Conservation (phyloP, 1,140 invertebrate genomes). For the Euura saliciscinereae region DNA sequence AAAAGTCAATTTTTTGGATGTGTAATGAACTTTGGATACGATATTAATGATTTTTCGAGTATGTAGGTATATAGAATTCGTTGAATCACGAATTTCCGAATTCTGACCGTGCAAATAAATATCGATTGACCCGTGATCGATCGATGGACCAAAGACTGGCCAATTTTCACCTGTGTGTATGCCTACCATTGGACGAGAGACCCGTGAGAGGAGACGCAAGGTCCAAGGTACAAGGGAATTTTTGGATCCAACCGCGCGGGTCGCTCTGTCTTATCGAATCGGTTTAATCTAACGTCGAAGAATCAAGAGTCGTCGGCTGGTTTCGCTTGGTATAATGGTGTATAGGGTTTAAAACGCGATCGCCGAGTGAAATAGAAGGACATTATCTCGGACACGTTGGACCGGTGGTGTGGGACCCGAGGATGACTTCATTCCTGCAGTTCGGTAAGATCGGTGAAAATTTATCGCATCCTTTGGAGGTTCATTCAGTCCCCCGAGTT, state of each 20-base stretch:
- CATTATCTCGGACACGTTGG: background rate
- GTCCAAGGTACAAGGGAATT: background rate
- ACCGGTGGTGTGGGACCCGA: background rate
- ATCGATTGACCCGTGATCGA: no score
- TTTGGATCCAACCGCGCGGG: background rate
- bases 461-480: slow-evolving; percentile 2
- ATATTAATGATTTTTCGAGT: no score
- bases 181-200: no score
- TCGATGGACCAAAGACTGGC: no score
- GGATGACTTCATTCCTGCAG: background rate
- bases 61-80: no score
- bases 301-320: background rate
- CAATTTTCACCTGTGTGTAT: no score
- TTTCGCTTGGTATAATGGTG: background rate
- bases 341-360: background rate
- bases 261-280: background rate
- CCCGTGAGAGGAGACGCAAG: no score
- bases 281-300: background rate
- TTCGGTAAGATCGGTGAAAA: background rate
- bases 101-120: no score
- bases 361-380: background rate
- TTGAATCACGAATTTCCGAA: no score
- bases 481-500: background rate
- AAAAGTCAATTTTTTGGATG: no score
- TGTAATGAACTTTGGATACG: no score